Evolutionary conservation across 2,113 vertebrate genomes (phyloP).

Genomic region (Carettochelys insculpta): DNA sequence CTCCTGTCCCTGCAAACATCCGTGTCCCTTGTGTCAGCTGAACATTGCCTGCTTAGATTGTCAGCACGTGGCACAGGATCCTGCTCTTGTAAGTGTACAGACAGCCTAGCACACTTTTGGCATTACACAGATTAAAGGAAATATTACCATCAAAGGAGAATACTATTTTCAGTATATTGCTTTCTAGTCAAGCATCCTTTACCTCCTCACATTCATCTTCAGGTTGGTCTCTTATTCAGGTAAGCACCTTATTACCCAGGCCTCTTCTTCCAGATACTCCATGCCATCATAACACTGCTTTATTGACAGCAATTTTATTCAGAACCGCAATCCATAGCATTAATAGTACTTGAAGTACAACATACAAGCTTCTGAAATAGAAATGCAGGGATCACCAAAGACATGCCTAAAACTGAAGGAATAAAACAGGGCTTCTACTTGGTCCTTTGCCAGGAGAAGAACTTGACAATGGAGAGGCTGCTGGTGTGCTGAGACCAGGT

Average conservation of each 20-base stretch:
- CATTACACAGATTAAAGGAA: not conserved
- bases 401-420: not conserved
- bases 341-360: accelerated
- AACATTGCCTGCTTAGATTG: not conserved
- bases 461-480: not conserved
- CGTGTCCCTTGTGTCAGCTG: not conserved
- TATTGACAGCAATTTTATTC: not conserved
- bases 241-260: not conserved
- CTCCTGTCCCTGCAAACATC: not conserved
- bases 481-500: not conserved
- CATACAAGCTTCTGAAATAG: not conserved
- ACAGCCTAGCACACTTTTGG: not conserved
- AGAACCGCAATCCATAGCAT: accelerated
- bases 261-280: not conserved
- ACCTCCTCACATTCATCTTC: not conserved
- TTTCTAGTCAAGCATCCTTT: too few relatives aligned
- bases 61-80: not conserved
- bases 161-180: accelerated
- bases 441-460: not conserved
- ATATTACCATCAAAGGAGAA: not conserved
- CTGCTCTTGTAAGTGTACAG: not conserved
- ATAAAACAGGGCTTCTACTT: not conserved
- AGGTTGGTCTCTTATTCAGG: not conserved
- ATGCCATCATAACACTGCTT: not conserved
- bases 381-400: not conserved